A percentile compares a stretch with the other conserved stretches of the same genome.
phyloP scores from a whole-genome alignment of 23 tunicate species.

The Halocynthia roretzi region DNA sequence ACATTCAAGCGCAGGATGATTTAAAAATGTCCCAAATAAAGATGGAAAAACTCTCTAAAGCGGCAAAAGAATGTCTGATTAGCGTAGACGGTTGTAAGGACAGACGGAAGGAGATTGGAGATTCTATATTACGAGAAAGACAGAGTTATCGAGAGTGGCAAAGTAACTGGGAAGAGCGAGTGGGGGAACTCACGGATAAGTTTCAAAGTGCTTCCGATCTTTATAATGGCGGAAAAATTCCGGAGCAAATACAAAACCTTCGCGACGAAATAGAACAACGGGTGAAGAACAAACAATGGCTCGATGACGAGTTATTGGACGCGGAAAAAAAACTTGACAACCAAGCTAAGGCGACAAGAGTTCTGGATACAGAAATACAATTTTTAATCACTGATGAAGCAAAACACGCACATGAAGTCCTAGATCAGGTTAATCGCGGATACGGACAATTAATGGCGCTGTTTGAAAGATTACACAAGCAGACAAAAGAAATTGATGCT shows the following conservation, averaged over 20 bases:
- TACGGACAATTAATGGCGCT: too few species aligned
- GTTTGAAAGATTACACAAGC: too few species aligned
- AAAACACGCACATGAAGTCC: too few species aligned
- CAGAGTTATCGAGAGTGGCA: neutral
- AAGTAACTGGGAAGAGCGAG: neutral
- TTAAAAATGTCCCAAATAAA: slow-evolving; percentile 1
- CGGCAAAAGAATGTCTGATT: neutral
- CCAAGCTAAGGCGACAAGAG: neutral
- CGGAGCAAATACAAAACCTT: neutral
- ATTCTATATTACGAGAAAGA: neutral
- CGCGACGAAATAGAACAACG: neutral
- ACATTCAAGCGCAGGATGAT: neutral
- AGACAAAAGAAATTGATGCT: too few species aligned
- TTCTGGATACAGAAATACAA: neutral
- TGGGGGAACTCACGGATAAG: neutral
- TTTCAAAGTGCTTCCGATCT: neutral
- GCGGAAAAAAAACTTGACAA: neutral
- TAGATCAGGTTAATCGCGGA: too few species aligned
- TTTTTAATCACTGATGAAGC: too few species aligned
- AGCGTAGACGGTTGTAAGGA: neutral
- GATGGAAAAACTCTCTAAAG: neutral
- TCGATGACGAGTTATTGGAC: too few species aligned
- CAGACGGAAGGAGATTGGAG: neutral
- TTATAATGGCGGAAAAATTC: neutral
- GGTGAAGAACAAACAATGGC: too few species aligned